Conservation (phyloP, 2,888 invertebrate species). For the Tineola bisselliella region DNA sequence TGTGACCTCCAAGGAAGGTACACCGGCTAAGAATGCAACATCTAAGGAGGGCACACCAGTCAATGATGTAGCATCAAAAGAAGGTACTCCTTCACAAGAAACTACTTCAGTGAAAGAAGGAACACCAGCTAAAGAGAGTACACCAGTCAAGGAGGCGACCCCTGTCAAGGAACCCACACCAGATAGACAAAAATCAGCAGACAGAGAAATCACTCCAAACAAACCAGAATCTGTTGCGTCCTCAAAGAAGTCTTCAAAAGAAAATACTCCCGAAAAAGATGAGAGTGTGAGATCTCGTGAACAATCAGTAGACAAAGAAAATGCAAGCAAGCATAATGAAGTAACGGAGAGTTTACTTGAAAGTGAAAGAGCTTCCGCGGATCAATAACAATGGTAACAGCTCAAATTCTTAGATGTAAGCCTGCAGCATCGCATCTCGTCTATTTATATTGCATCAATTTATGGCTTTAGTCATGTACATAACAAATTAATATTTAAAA, state of each 20-base stretch:
- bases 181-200: conserved; percentile 8
- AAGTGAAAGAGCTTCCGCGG: conserved; percentile 48
- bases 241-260: conserved; percentile 36
- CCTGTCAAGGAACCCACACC: conserved; percentile 24
- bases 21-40: conserved; percentile 24
- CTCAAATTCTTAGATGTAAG: conserved; percentile 56
- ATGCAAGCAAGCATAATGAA: conserved; percentile 40
- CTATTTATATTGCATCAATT: conserved; percentile 50
- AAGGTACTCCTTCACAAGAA: conserved; percentile 27
- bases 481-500: conserved; percentile 27
- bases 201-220: conserved; percentile 9
- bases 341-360: conserved; percentile 52
- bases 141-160: conserved; percentile 15
- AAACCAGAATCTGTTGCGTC: conserved; percentile 24
- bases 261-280: conserved; percentile 37
- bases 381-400: conserved; percentile 59
- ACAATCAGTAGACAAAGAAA: conserved; percentile 46
- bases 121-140: conserved; percentile 24
- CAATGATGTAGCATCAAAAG: conserved; percentile 25
- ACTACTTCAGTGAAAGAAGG: conserved; percentile 22
- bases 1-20: conserved; percentile 11
- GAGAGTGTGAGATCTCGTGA: conserved; percentile 52
- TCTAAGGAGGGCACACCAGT: conserved; percentile 24
- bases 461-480: conserved; percentile 31
- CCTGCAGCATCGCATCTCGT: conserved; percentile 43